A percentile compares a stretch with the other conserved stretches of the same genome.
Evolutionary conservation across 1,140 invertebrate genomes (phyloP).

Genomic region (Camponotus vicinus): DNA sequence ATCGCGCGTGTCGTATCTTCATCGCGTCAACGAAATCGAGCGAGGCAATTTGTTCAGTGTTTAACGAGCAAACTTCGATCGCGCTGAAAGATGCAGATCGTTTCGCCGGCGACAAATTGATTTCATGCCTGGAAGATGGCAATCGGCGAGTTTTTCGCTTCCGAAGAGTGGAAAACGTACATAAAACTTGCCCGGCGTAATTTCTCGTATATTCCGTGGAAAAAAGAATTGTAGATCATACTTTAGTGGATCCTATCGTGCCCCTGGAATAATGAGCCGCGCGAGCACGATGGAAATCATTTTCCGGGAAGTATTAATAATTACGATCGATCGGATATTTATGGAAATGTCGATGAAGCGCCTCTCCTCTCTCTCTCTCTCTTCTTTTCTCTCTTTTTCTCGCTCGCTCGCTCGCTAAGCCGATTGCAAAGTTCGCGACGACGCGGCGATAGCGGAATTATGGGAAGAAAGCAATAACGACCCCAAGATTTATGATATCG

Average conservation of each 20-base stretch:
- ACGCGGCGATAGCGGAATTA: constrained; percentile 57
- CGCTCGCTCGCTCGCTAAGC: constrained; percentile 24
- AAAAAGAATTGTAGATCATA: constrained; percentile 38
- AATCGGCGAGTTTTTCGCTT: constrained; percentile 19
- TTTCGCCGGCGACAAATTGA: constrained; percentile 46
- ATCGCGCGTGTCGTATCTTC: constrained; percentile 19
- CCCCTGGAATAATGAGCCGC: constrained; percentile 33
- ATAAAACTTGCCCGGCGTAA: neutral
- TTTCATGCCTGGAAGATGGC: constrained; percentile 42
- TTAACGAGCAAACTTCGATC: constrained; percentile 59
- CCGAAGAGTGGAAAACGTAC: neutral
- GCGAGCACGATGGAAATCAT: constrained; percentile 42
- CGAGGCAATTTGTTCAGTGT: constrained; percentile 49
- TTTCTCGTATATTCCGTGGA: neutral
- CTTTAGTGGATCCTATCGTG: constrained; percentile 4
- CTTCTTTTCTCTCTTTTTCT: neutral
- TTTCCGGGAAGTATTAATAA: constrained; percentile 58
- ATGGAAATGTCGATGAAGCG: constrained; percentile 44
- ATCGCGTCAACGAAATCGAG: constrained; percentile 42
- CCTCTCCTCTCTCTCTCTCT: neutral
- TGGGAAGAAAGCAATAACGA: constrained; percentile 62
- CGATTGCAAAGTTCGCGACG: constrained; percentile 53
- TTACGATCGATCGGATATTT: constrained; percentile 62
- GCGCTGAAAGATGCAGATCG: constrained; percentile 23
- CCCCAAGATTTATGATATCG: constrained; percentile 55